Evolutionary conservation across 2,888 invertebrate genomes (phyloP).

Genomic region (Drosophila borborema): DNA sequence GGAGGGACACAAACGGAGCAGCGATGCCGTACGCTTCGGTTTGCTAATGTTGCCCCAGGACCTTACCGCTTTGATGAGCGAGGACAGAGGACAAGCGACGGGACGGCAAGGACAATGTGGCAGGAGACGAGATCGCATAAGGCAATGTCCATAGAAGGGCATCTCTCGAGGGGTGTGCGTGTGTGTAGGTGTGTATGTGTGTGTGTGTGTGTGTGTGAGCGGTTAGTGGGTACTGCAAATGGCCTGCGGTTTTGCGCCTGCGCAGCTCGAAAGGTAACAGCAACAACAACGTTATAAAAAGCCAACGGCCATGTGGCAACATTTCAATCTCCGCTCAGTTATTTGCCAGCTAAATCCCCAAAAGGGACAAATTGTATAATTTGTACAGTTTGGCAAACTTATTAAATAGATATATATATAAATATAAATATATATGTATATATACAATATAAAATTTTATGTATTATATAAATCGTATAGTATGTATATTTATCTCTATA

Average conservation of each 20-base stretch:
- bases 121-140: constrained; percentile 57
- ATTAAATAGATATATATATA: constrained; percentile 22
- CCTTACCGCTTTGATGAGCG: constrained; percentile 78
- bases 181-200: background rate
- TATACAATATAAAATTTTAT: background rate
- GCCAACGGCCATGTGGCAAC: constrained; percentile 47
- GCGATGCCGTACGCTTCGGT: constrained; percentile 72
- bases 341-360: constrained; percentile 47
- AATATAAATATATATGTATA: background rate
- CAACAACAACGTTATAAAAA: constrained; percentile 18
- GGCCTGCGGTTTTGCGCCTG: constrained; percentile 74
- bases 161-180: constrained; percentile 6
- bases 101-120: constrained; percentile 47
- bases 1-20: constrained; percentile 40
- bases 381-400: constrained; percentile 23
- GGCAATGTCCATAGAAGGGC: constrained; percentile 32
- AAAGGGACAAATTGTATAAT: constrained; percentile 41
- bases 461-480: background rate
- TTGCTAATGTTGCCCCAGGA: constrained; percentile 78
- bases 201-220: constrained; percentile 32
- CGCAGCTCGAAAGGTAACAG: constrained; percentile 51
- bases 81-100: constrained; percentile 41
- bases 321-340: constrained; percentile 59
- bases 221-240: constrained; percentile 49
- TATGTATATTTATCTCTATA: too few relatives aligned